Conservation (phyloP, 2,113 vertebrate species). For the Actenoides lindsayi region DNA sequence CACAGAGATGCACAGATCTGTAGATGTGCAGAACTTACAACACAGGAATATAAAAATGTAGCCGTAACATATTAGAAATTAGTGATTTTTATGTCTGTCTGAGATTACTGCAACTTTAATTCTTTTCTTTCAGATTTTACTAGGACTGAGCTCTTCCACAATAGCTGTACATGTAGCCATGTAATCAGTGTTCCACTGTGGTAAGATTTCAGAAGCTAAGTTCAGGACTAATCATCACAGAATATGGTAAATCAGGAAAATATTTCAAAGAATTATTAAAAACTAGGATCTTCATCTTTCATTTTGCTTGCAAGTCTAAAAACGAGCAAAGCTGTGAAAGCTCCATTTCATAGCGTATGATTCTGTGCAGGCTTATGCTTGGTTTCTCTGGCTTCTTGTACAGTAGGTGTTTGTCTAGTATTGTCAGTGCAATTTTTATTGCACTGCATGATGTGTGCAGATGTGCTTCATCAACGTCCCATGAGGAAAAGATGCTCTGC, state of each 20-base stretch:
- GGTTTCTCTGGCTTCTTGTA: constrained; percentile 36
- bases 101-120: neutral
- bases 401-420: constrained; percentile 66
- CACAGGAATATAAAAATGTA: neutral
- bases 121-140: neutral
- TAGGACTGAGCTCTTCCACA: neutral
- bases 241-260: neutral
- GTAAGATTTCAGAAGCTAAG: neutral
- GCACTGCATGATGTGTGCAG: constrained; percentile 75
- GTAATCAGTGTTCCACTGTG: neutral
- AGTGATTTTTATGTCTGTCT: neutral
- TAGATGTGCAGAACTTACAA: neutral
- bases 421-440: constrained; percentile 75
- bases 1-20: neutral
- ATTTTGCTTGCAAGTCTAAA: neutral
- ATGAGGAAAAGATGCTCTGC: constrained; percentile 68
- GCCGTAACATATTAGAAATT: neutral
- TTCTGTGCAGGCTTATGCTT: constrained; percentile 15
- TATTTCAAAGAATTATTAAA: neutral
- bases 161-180: neutral
- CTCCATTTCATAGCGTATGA: constrained; percentile 16
- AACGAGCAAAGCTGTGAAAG: constrained; percentile 2
- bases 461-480: constrained; percentile 79
- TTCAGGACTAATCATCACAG: neutral
- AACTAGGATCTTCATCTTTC: neutral